A percentile compares a stretch with the other conserved stretches of the same genome.
These are phyloP conservation scores for Bombyx huttoni DNA, from an alignment of 2,888 invertebrate species.

Conservation along the genomic window DNA sequence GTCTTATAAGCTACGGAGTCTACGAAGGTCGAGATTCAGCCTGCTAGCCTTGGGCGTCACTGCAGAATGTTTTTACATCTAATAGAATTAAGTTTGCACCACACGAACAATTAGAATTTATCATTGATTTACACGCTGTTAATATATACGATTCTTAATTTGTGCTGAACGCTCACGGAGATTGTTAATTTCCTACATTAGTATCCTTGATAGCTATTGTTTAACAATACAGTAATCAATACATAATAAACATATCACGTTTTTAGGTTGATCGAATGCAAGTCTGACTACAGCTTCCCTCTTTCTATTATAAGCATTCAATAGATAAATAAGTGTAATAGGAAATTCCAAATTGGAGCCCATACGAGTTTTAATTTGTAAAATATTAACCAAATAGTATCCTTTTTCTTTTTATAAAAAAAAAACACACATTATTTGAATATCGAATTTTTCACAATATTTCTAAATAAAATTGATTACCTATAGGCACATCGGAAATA, in stretches of 20 bases:
- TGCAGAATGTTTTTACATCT: not conserved
- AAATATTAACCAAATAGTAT: too few species aligned
- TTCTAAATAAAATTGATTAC: too few species aligned
- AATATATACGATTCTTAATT: not conserved
- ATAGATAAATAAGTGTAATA: too few species aligned
- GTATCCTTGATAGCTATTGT: not conserved
- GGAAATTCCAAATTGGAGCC: too few species aligned
- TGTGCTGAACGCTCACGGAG: not conserved
- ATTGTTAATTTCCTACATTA: not conserved
- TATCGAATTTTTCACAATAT: too few species aligned
- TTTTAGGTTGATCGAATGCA: not conserved
- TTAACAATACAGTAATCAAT: not conserved
- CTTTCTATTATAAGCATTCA: too few species aligned
- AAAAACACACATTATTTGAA: too few species aligned
- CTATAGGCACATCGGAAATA: too few species aligned
- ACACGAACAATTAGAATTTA: not conserved
- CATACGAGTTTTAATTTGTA: too few species aligned
- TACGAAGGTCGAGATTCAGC: not conserved
- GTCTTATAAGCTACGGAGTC: not conserved
- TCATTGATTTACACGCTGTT: not conserved
- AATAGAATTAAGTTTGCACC: not conserved
- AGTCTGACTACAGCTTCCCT: too few species aligned
- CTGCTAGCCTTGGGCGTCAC: too few species aligned
- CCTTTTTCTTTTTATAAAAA: too few species aligned
- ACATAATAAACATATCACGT: slow-evolving; percentile 1